phyloP scores from a whole-genome alignment of 2,888 invertebrate species.

The Lasioglossum vierecki region DNA sequence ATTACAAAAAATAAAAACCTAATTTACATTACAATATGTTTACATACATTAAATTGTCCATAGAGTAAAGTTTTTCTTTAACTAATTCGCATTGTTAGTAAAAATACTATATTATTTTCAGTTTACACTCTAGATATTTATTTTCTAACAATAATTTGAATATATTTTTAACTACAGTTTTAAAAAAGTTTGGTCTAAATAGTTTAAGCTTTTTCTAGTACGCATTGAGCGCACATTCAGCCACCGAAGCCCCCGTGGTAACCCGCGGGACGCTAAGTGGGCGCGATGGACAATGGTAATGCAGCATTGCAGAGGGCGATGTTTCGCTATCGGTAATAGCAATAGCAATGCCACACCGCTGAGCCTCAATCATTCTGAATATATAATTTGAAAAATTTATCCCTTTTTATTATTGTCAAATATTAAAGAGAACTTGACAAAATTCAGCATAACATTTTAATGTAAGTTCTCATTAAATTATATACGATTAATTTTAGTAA shows the following conservation, averaged over 20 bases:
- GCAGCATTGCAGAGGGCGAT: constrained; percentile 27
- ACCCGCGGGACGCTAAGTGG: too few relatives aligned
- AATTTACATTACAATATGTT: background rate
- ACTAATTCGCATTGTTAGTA: background rate
- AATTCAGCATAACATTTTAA: constrained; percentile 54
- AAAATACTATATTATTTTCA: background rate
- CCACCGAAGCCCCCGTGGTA: too few relatives aligned
- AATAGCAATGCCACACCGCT: constrained; percentile 24
- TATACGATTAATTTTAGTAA: constrained; percentile 39
- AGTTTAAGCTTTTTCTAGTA: background rate
- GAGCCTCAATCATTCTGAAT: constrained; percentile 34
- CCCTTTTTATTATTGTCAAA: constrained; percentile 17
- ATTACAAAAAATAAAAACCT: constrained; percentile 17
- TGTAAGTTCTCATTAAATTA: background rate
- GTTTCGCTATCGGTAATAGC: constrained; percentile 23
- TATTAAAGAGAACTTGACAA: constrained; percentile 19
- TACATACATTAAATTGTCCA: background rate
- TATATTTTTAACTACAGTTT: background rate
- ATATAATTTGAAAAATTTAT: constrained; percentile 50
- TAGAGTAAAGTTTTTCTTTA: background rate
- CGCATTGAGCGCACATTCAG: background rate
- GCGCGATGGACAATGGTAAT: too few relatives aligned
- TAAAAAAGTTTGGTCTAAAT: background rate
- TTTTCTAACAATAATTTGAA: background rate
- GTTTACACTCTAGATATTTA: background rate